Base-by-base conservation (phyloP, 2,113 vertebrate species). In the Rhinopomastus cyanomelas region DNA sequence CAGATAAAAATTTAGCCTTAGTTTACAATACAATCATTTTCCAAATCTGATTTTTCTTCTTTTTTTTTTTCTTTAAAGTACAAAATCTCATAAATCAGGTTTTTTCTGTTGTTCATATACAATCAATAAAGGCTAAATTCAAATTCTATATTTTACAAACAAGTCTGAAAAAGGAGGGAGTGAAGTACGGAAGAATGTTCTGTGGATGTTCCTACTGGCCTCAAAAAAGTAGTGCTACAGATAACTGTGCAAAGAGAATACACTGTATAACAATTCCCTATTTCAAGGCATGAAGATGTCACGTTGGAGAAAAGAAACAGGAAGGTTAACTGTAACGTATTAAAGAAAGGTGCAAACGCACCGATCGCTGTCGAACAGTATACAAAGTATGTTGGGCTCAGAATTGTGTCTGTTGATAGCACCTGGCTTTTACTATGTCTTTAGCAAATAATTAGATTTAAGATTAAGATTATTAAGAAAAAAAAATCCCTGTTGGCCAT, bases 1-100 rank as follows among this genome's bases (percentile, higher is more conserved):
- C 96, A 96, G 97, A 98, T 98, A 98, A 98, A 98, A 98, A 98
- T 98, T 98, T 98, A 97, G 98, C 98, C 98, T 98, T 98, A 98
- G 97, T 98, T 99, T 98, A 99, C 98, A 99, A 98, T 99, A 99
- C 98, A 99, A 98, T 98, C 98, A 98, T 98, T 98, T 98, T 97
- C 97, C 98, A 98, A 98, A 98, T 98, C 97, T 97, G 98, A 98
- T 98, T 97, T 97, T 95, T 96, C 91, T 52, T 95, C 95, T 98
- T 96, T 97, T 95, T 96, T 96, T 98, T 96, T 97, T 95, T 96
- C 95, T 97, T 96, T 97, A 94, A 98, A 98, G 97, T 99, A 99
- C 97, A 99, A 98, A 98, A 98, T 98, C 97, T 98, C 98, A 98
- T 98, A 98, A 98, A 98, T 98, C 98, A 98, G 97, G 98, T 98